Percentiles rank a stretch among this genome's conserved stretches.
phyloP scores from a whole-genome alignment of 2,888 invertebrate genomes.

The Endotricha flammealis region DNA sequence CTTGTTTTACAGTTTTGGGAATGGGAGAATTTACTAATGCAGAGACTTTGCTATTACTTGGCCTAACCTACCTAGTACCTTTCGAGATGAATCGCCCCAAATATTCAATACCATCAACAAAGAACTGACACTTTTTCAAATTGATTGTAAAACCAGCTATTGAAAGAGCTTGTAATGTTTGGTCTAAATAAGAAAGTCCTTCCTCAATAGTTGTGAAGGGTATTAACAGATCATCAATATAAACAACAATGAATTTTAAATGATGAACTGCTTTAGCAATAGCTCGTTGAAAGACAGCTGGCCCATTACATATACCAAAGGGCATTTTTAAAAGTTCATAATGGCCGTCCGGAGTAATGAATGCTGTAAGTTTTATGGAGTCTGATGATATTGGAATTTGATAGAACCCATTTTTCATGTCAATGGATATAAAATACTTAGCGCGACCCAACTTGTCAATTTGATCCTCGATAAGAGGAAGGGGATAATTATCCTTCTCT shows the following conservation, averaged over 20 bases:
- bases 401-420: conserved; percentile 19
- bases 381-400: conserved; percentile 13
- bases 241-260: conserved; percentile 10
- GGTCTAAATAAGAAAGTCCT: conserved; percentile 11
- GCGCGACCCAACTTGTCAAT: conserved; percentile 11
- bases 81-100: conserved; percentile 18
- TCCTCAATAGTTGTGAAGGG: conserved; percentile 12
- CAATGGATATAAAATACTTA: conserved; percentile 4
- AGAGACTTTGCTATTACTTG: conserved; percentile 18
- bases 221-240: conserved; percentile 14
- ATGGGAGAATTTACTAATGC: conserved; percentile 18
- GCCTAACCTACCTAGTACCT: conserved; percentile 22
- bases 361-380: conserved; percentile 22
- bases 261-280: conserved; percentile 16
- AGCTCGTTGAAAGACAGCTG: conserved; percentile 22
- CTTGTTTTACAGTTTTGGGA: conserved; percentile 19
- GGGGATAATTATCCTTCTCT: conserved; percentile 16
- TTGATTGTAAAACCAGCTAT: conserved; percentile 15
- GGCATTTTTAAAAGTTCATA: conserved; percentile 23
- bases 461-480: conserved; percentile 16
- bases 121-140: conserved; percentile 21
- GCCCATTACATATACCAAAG: conserved; percentile 24
- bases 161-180: conserved; percentile 8
- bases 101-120: conserved; percentile 20
- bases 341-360: conserved; percentile 19